Evolutionary conservation across 2,888 invertebrate species (phyloP).

Genomic region (Acleris cristana): DNA sequence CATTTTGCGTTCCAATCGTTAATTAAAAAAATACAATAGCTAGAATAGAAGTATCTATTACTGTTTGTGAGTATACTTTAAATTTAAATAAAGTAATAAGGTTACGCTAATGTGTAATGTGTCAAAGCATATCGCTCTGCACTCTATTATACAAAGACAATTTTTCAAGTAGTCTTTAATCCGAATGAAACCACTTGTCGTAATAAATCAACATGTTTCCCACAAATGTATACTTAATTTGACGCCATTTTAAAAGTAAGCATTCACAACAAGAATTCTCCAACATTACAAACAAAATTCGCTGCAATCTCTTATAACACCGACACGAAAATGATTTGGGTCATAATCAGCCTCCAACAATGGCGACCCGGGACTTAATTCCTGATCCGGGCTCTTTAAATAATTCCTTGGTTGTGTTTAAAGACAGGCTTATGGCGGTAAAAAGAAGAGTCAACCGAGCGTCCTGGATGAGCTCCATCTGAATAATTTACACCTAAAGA

Average conservation of each 20-base stretch:
- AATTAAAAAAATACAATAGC: too few species aligned
- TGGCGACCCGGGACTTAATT: constrained; percentile 63
- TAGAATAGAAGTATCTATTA: too few species aligned
- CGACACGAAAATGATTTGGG: constrained; percentile 21
- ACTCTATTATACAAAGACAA: background rate
- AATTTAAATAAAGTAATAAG: too few species aligned
- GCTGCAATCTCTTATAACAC: constrained; percentile 11
- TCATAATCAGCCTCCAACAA: constrained; percentile 53
- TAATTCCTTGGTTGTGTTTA: constrained; percentile 74
- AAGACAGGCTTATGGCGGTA: constrained; percentile 68
- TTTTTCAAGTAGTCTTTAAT: background rate
- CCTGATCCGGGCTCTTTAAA: constrained; percentile 63
- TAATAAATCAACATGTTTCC: too few species aligned
- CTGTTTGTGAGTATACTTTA: too few species aligned
- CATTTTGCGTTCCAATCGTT: too few species aligned
- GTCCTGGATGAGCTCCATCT: constrained; percentile 70
- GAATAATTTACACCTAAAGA: constrained; percentile 81
- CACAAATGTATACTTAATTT: too few species aligned
- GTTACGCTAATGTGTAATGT: too few species aligned
- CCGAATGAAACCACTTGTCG: too few species aligned
- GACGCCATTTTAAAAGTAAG: background rate
- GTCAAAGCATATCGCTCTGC: too few species aligned
- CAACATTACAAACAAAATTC: background rate
- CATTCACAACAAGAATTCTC: background rate
- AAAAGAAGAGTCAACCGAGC: constrained; percentile 68